Evolutionary conservation across 2,797 vertebrate species (phyloP).

Genomic region (Hoplostethus atlanticus): DNA sequence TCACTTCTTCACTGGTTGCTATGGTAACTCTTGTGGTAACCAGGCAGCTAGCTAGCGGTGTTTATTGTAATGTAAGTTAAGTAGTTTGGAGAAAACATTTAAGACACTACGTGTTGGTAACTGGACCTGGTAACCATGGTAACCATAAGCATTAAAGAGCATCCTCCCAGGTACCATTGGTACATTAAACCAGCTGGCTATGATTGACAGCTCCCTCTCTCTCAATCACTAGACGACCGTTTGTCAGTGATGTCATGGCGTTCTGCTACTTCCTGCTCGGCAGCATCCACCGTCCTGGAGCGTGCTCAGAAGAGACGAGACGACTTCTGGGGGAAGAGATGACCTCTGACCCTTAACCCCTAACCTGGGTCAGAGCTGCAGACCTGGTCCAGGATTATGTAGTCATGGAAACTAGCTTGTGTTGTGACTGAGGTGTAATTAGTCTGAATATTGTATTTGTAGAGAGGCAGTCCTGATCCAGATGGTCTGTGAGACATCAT

Average conservation of each 20-base stretch:
- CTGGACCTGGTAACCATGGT: too few relatives aligned
- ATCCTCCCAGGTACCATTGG: too few relatives aligned
- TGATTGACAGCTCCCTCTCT: neutral
- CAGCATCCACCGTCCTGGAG: conserved; percentile 62
- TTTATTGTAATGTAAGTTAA: too few relatives aligned
- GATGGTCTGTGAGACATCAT: too few relatives aligned
- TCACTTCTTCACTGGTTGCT: too few relatives aligned
- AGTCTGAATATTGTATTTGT: conserved; percentile 12
- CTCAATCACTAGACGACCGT: conserved; percentile 52
- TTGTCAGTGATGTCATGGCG: conserved; percentile 71
- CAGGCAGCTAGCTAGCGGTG: too few relatives aligned
- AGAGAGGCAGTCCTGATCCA: neutral
- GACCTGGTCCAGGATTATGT: neutral
- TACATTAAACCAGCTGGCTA: neutral
- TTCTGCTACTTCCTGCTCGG: conserved; percentile 64
- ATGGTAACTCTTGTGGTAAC: too few relatives aligned
- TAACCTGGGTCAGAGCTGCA: neutral
- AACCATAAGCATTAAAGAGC: too few relatives aligned
- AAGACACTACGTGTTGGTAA: too few relatives aligned
- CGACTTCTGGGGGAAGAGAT: conserved; percentile 74
- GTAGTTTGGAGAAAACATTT: too few relatives aligned
- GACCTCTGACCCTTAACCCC: conserved; percentile 30
- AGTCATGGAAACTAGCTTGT: neutral
- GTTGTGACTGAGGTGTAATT: neutral
- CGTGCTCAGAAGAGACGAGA: conserved; percentile 68